Evolutionary conservation across 2,113 vertebrate species (phyloP), one percentile per base, ranked within the genome.

Genomic region (Heterotilapia buettikoferi): DNA sequence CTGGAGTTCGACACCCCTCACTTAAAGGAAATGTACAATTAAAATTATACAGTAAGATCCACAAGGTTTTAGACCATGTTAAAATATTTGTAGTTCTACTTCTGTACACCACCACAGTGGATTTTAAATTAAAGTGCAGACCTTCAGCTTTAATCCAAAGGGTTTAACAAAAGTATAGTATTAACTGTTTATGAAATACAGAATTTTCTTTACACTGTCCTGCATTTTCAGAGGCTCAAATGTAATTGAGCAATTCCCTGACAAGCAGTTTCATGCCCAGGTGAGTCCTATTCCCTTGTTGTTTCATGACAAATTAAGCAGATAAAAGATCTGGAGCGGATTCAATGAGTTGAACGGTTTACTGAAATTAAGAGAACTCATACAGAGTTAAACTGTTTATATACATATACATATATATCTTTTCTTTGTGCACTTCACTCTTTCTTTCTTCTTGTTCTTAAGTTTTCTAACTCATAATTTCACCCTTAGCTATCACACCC

Each of bases 301-400:
- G 26, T 78, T 78, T 50, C 71, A 50, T 78, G 26, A 31, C 43
- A 78, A 78, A 78, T 78, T 78, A 31, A 50, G 24, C 43, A 50
- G 43, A 31, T 50, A 31, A 78, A 78, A 78, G 71, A 76, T 76
- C 43, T 76, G 71, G 9, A 76, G 16, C 14, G 0, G 43, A 2
- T 50, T 76, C 43, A 47, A 4, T 31, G 24, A 50, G 26, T 50
- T 31, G 43, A 78, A 8, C 9, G 50, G 14, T 50, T 29, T 18
- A 76, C 71, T 76, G 43, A 50, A 76, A 73, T 4, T 26, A 24
- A 19, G 6, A 12, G 6, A 29, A 31, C 43, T 18, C 71, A 76
- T 19, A 76, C 3, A 29, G 43, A 50, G 43, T 50, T 50, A 78
- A 19, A 50, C 73, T 31, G 43, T 61, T 33, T 61, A 61, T 61